Percentiles rank a stretch among this genome's conserved stretches.
phyloP scores from a whole-genome alignment of 2,113 vertebrate genomes.

The Peromyscus leucopus region DNA sequence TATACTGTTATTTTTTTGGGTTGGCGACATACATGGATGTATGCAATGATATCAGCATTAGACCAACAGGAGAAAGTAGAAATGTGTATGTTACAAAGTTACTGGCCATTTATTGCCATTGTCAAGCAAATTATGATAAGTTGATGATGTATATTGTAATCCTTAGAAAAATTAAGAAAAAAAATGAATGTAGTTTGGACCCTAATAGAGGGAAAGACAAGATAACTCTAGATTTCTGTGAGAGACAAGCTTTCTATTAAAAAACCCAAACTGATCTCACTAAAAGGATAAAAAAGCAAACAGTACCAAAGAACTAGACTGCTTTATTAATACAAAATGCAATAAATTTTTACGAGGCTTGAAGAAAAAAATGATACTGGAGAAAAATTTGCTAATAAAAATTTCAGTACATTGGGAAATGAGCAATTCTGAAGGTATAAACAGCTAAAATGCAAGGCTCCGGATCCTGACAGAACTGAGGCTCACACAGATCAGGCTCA shows the following conservation, averaged over 20 bases:
- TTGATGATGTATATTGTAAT: neutral
- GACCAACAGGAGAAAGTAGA: neutral
- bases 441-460: neutral
- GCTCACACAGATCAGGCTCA: neutral
- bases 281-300: slow-evolving; percentile 49
- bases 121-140: neutral
- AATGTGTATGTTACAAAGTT: neutral
- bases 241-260: slow-evolving; percentile 2
- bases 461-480: slow-evolving; percentile 6
- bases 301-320: neutral
- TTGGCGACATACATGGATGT: neutral
- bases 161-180: slow-evolving; percentile 28
- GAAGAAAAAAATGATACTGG: slow-evolving; percentile 11
- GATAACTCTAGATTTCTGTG: neutral
- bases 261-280: neutral
- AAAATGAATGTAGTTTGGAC: slow-evolving; percentile 8
- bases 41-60: neutral
- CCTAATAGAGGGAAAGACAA: slow-evolving; percentile 12
- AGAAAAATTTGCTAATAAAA: slow-evolving; percentile 38
- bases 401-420: slow-evolving; percentile 22
- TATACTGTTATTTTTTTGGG: neutral
- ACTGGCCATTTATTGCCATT: neutral
- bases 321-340: slow-evolving; percentile 7
- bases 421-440: neutral
- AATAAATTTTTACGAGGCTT: neutral